A percentile compares a stretch with the other conserved stretches of the same genome.
Evolutionary conservation across 2,797 vertebrate genomes (phyloP).

Genomic region (Natrix natrix): DNA sequence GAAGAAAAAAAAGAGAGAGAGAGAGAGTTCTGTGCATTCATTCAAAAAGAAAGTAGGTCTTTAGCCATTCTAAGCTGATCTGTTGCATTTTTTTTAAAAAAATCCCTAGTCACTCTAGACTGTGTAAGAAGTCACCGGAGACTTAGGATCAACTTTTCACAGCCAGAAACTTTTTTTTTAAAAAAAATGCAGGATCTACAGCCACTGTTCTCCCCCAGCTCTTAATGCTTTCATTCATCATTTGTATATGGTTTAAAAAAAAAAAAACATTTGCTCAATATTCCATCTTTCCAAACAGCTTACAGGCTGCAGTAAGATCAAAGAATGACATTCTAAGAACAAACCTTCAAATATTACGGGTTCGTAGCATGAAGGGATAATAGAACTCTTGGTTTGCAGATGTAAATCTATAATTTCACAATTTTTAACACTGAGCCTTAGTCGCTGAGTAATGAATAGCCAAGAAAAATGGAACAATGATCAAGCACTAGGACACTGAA

Average conservation of each 20-base stretch:
- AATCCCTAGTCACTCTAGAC: slow-evolving; percentile 7
- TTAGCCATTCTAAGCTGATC: slow-evolving; percentile 29
- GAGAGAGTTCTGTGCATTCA: background rate
- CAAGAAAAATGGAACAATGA: background rate
- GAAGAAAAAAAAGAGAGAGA: slow-evolving; percentile 8
- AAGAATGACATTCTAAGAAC: background rate
- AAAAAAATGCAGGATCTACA: background rate
- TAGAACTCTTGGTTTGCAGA: background rate
- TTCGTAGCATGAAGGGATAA: background rate
- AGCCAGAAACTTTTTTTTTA: background rate
- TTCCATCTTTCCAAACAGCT: background rate
- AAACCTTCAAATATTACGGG: background rate
- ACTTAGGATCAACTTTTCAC: background rate
- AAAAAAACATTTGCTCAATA: background rate
- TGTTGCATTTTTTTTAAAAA: slow-evolving; percentile 20
- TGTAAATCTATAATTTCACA: background rate
- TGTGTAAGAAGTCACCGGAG: background rate
- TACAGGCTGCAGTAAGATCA: background rate
- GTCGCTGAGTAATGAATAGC: background rate
- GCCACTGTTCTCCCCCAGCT: background rate
- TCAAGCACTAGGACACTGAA: background rate
- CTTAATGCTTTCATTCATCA: background rate
- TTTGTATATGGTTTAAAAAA: background rate
- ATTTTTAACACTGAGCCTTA: background rate
- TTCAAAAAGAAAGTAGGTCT: slow-evolving; percentile 47